These are phyloP conservation scores for Homarus gammarus DNA, from an alignment of 2,888 invertebrate genomes.

Conservation along the genomic window DNA sequence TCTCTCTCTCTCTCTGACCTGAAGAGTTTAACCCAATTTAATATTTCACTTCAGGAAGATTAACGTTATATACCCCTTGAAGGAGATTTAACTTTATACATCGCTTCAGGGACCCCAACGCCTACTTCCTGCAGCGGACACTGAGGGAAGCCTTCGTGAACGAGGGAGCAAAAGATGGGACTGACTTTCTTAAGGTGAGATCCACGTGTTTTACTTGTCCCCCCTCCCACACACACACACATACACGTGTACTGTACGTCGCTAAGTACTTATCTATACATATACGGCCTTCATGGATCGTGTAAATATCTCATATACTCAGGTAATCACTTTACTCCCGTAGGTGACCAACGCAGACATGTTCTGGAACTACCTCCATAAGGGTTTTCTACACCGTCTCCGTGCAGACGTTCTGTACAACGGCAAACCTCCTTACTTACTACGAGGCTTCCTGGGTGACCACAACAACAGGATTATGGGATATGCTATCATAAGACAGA, in stretches of 20 bases:
- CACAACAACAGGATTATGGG: constrained; percentile 81
- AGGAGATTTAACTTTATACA: too few relatives aligned
- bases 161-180: constrained; percentile 38
- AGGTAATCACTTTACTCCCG: constrained; percentile 77
- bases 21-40: too few relatives aligned
- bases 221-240: too few relatives aligned
- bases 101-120: constrained; percentile 76
- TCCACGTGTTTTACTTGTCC: too few relatives aligned
- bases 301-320: too few relatives aligned
- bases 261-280: too few relatives aligned
- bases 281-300: too few relatives aligned
- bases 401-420: constrained; percentile 81
- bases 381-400: constrained; percentile 79
- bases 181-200: constrained; percentile 49
- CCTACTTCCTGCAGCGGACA: constrained; percentile 79
- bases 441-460: constrained; percentile 81
- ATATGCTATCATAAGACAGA: constrained; percentile 81
- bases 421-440: constrained; percentile 80
- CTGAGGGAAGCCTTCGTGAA: constrained; percentile 78
- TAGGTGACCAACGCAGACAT: constrained; percentile 78
- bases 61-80: too few relatives aligned
- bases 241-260: too few relatives aligned
- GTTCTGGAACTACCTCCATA: constrained; percentile 80
- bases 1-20: too few relatives aligned
- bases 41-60: too few relatives aligned